Evolutionary conservation across 2,797 vertebrate species (phyloP).

Genomic region (Cirrhinus molitorella): DNA sequence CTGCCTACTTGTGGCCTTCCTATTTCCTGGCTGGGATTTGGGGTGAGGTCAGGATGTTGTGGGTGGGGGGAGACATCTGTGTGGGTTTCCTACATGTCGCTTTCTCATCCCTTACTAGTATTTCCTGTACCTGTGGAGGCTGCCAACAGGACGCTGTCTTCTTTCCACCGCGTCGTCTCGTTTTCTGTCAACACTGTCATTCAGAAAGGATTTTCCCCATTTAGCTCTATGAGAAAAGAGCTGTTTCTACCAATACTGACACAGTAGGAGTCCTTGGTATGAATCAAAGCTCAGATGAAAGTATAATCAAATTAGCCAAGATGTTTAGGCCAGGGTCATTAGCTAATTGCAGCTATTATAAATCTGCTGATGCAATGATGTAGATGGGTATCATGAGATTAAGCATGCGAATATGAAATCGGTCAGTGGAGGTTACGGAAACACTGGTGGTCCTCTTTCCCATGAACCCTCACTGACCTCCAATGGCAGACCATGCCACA

Average conservation of each 20-base stretch:
- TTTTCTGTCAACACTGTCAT: constrained; percentile 72
- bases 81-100: constrained; percentile 76
- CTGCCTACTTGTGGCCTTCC: constrained; percentile 69
- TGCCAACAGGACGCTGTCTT: constrained; percentile 73
- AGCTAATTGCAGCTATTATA: constrained; percentile 46
- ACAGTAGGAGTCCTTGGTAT: constrained; percentile 9
- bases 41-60: constrained; percentile 74
- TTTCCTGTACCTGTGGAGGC: constrained; percentile 80
- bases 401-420: constrained; percentile 65
- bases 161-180: constrained; percentile 70
- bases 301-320: neutral
- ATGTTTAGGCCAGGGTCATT: neutral
- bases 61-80: constrained; percentile 74
- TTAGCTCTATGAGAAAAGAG: constrained; percentile 43
- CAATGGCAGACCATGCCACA: constrained; percentile 51
- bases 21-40: constrained; percentile 79
- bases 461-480: constrained; percentile 74
- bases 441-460: constrained; percentile 74
- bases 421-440: constrained; percentile 58
- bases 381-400: constrained; percentile 47
- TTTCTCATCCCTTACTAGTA: constrained; percentile 72
- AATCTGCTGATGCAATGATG: constrained; percentile 41
- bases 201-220: constrained; percentile 69
- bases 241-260: constrained; percentile 37
- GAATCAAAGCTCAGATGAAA: neutral